Evolutionary conservation across 2,888 invertebrate species (phyloP), one percentile per base, ranked within the genome.

Genomic region (Chrysolina haemoptera): DNA sequence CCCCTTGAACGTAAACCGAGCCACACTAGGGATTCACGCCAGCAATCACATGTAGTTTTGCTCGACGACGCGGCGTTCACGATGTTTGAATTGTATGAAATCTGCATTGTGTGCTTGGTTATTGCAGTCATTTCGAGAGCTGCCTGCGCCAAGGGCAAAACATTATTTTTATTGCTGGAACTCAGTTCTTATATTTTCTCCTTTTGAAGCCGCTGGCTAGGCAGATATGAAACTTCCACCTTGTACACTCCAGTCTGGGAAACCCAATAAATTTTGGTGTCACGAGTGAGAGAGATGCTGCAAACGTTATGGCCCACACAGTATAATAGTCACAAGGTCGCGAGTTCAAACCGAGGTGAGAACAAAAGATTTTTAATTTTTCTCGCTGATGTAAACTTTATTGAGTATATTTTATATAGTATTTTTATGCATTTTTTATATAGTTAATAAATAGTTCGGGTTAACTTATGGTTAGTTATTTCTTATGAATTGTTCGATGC

Each of bases 81-180:
- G 59, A 59, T 27, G 59, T 59, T 59, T 35, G 59, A 59, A 59
- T 59, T 59, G 59, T 35, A 59, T 59, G 59, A 59, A 35, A 59
- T 59, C 59, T 59, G 59, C 59, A 59, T 59, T 59, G 59, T 59
- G 59, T 14, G 35, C 27, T 59, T 9, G 59, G 59, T 59, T 59
- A 59, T 59, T 59, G 59, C 59, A 59, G 59, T 27, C n/a, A 27
- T 27, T 59, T 10, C 18, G 6, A 59, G 59, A 35, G 59, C 59
- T 35, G 9, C n/a, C 59, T 35, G 9, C n/a, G 59, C 59, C 59
- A 59, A 14, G 59, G n/a, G 59, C 59, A 35, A 27, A 59, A n/a
- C 59, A 6, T 27, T 27, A 22, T 35, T 59, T 59, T 59, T 59
- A 35, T 59, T 59, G 35, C 59, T 59, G 2, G 35, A 9, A 59